A percentile compares a stretch with the other conserved stretches of the same genome.
These are phyloP conservation scores for Pristionchus japonicus DNA, from an alignment of 2,888 invertebrate species.

Conservation along the genomic window DNA sequence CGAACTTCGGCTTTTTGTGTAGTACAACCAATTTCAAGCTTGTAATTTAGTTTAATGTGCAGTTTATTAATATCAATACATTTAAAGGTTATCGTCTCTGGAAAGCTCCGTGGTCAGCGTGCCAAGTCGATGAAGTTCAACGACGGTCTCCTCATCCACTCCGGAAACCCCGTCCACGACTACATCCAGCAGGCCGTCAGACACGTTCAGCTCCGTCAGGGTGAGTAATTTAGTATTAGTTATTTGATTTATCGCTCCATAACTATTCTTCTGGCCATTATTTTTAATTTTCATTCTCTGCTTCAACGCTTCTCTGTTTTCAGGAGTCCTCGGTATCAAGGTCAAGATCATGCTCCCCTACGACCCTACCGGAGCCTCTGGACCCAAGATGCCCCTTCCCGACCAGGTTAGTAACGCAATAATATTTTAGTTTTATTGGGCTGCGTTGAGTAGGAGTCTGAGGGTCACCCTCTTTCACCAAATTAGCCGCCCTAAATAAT, in stretches of 20 bases:
- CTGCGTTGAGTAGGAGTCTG: constrained; percentile 44
- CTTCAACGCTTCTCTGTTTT: too few species aligned
- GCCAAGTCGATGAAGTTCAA: constrained; percentile 99
- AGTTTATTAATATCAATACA: constrained; percentile 78
- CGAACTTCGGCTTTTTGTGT: too few species aligned
- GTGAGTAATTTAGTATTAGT: constrained; percentile 75
- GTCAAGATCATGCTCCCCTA: constrained; percentile 99
- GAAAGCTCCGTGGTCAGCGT: constrained; percentile 97
- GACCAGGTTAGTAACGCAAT: constrained; percentile 84
- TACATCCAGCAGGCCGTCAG: constrained; percentile 98
- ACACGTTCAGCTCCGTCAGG: constrained; percentile 96
- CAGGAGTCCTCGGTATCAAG: constrained; percentile 84
- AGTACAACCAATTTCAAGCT: neutral
- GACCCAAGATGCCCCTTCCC: constrained; percentile 96
- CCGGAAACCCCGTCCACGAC: constrained; percentile 97
- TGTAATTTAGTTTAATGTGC: neutral
- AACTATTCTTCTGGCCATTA: neutral
- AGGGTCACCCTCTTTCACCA: constrained; percentile 37
- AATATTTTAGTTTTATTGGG: neutral
- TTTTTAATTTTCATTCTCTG: neutral
- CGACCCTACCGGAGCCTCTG: constrained; percentile 96
- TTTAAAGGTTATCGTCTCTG: constrained; percentile 90
- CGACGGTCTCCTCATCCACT: constrained; percentile 99
- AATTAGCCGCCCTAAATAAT: constrained; percentile 43
- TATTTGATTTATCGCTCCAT: neutral